These are phyloP conservation scores for Spea bombifrons DNA, from an alignment of 2,113 vertebrate species.

Conservation along the genomic window DNA sequence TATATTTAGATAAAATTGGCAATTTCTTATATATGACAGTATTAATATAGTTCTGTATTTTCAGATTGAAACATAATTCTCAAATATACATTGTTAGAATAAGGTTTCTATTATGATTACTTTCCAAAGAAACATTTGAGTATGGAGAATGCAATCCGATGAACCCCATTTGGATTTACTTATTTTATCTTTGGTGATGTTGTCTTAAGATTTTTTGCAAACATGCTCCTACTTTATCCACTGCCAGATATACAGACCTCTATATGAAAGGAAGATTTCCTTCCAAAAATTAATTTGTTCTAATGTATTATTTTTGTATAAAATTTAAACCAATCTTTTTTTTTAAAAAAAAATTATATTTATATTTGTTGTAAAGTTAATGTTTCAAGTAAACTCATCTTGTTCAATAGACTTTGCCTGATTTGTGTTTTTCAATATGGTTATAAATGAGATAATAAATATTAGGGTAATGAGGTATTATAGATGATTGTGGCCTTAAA, in stretches of 20 bases:
- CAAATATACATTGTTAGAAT: conserved; percentile 25
- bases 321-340: conserved; percentile 76
- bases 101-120: conserved; percentile 23
- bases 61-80: neutral
- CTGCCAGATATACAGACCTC: conserved; percentile 29
- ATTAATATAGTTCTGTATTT: conserved; percentile 44
- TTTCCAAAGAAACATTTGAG: conserved; percentile 8
- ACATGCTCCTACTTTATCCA: neutral
- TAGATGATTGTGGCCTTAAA: no score
- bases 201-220: neutral
- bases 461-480: no score
- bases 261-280: conserved; percentile 55
- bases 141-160: no score
- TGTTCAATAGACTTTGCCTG: neutral
- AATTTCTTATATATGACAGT: conserved; percentile 41
- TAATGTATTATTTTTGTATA: conserved; percentile 85
- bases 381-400: conserved; percentile 71
- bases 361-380: conserved; percentile 75
- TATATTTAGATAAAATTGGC: conserved; percentile 24
- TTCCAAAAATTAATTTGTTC: conserved; percentile 56
- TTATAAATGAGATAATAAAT: no score
- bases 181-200: no score
- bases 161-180: no score
- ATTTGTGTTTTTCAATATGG: no score
- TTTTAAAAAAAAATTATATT: conserved; percentile 78